Evolutionary conservation across 2,888 invertebrate species (phyloP).

Genomic region (Prosapia bicincta): DNA sequence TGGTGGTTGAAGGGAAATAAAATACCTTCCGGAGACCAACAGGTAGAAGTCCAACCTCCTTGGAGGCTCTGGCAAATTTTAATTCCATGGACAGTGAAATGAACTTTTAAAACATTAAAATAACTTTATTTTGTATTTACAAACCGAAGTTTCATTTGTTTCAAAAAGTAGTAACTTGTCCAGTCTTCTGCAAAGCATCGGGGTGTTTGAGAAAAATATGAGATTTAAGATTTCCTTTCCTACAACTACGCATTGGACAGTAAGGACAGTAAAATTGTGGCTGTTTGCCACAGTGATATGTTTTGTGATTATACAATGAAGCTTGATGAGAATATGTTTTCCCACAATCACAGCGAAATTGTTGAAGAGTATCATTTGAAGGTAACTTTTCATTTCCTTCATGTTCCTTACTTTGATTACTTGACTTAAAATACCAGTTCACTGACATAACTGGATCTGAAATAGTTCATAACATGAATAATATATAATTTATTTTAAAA

Average conservation of each 20-base stretch:
- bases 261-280: conserved; percentile 33
- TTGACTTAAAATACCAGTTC: not conserved
- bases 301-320: conserved; percentile 33
- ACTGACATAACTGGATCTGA: not conserved
- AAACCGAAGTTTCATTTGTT: too few relatives aligned
- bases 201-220: conserved; percentile 16
- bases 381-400: not conserved
- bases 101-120: too few relatives aligned
- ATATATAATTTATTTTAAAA: too few relatives aligned
- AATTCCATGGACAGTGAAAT: too few relatives aligned
- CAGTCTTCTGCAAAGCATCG: not conserved
- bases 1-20: too few relatives aligned
- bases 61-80: too few relatives aligned
- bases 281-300: conserved; percentile 34
- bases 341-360: conserved; percentile 25
- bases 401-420: not conserved
- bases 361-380: not conserved
- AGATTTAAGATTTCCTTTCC: conserved; percentile 27
- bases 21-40: too few relatives aligned
- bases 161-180: not conserved
- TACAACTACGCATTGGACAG: conserved; percentile 31
- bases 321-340: conserved; percentile 34
- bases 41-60: too few relatives aligned
- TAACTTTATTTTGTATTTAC: too few relatives aligned
- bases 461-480: not conserved